Conservation (phyloP, 1,140 invertebrate genomes). For the Papilio machaon region DNA sequence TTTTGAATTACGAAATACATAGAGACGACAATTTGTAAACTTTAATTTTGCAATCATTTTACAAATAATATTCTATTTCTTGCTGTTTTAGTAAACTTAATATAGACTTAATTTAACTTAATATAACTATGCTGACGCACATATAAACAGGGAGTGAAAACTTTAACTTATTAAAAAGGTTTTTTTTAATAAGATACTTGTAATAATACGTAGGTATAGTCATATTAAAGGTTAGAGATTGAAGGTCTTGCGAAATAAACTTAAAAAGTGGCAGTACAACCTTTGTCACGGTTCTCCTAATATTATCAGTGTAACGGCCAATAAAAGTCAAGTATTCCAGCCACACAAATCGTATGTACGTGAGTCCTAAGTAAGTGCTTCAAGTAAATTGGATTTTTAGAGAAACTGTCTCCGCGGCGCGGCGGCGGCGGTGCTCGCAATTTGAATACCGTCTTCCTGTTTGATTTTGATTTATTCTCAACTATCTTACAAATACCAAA, state of each 20-base stretch:
- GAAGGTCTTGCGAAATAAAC: slow-evolving; percentile 46
- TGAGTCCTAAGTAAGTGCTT: slow-evolving; percentile 60
- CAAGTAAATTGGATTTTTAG: slow-evolving; percentile 64
- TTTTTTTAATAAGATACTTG: background rate
- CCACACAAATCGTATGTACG: slow-evolving; percentile 62
- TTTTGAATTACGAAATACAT: slow-evolving; percentile 10
- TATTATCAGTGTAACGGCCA: slow-evolving; percentile 61
- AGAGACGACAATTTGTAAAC: slow-evolving; percentile 9
- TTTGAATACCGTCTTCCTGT: slow-evolving; percentile 1
- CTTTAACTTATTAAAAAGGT: too few relatives aligned
- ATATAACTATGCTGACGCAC: too few relatives aligned
- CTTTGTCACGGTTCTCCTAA: slow-evolving; percentile 54
- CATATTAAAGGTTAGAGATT: slow-evolving; percentile 25
- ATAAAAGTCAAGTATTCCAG: slow-evolving; percentile 63
- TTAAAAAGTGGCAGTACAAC: slow-evolving; percentile 48
- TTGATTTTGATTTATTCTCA: slow-evolving; percentile 5
- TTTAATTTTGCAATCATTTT: background rate
- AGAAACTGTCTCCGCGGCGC: slow-evolving; percentile 44
- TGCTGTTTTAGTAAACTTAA: background rate
- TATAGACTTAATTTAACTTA: too few relatives aligned
- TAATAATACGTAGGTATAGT: background rate
- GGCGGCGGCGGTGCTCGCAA: slow-evolving; percentile 36
- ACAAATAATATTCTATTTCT: background rate
- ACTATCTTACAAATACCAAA: slow-evolving; percentile 42
- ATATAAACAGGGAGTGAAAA: too few relatives aligned